A percentile compares a stretch with the other conserved stretches of the same genome.
These are phyloP conservation scores for Dicaeum eximium DNA, from an alignment of 2,113 vertebrate species.

Conservation along the genomic window DNA sequence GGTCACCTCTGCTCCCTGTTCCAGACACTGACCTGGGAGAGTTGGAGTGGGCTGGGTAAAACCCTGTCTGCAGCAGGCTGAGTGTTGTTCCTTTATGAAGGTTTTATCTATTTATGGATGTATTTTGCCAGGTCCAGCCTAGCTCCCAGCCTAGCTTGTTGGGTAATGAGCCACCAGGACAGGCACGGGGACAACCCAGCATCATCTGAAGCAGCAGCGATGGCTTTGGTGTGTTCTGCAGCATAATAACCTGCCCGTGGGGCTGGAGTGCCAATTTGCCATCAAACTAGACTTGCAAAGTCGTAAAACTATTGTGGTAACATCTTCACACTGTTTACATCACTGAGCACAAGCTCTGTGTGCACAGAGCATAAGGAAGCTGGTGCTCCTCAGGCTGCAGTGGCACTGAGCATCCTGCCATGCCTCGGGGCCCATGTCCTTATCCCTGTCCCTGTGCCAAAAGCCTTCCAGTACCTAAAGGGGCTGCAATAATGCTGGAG, in stretches of 20 bases:
- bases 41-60: not conserved
- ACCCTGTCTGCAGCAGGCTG: not conserved
- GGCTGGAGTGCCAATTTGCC: not conserved
- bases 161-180: not conserved
- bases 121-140: not conserved
- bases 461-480: not conserved
- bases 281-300: not conserved
- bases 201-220: not conserved
- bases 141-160: not conserved
- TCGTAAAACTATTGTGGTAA: not conserved
- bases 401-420: not conserved
- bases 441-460: not conserved
- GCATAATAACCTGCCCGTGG: accelerated
- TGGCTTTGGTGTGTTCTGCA: not conserved
- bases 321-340: not conserved
- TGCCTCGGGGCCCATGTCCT: accelerated
- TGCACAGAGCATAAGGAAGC: accelerated
- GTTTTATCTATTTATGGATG: not conserved
- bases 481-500: not conserved
- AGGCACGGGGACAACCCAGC: accelerated
- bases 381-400: not conserved
- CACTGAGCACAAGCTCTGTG: not conserved
- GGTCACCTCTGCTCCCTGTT: not conserved
- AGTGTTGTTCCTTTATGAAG: not conserved
- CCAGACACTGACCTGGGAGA: not conserved